Percentiles rank a stretch among this genome's conserved stretches.
These are phyloP conservation scores for Tuberolachnus salignus DNA, from an alignment of 2,888 invertebrate species.

Conservation along the genomic window DNA sequence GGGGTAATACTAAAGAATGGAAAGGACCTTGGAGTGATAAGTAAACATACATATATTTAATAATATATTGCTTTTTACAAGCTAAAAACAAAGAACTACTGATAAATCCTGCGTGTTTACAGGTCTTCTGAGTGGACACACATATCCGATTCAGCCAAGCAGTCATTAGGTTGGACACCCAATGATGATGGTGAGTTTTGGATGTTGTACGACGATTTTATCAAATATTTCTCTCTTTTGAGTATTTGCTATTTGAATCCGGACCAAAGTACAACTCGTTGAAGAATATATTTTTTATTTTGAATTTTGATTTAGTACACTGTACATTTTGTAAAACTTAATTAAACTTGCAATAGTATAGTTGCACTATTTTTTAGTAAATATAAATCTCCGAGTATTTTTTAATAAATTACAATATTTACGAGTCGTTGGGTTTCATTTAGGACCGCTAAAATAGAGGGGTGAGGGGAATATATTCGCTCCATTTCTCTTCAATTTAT, in stretches of 20 bases:
- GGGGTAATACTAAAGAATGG: constrained; percentile 96
- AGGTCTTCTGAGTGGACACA: constrained; percentile 91
- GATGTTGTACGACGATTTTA: constrained; percentile 93
- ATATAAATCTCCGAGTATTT: constrained; percentile 12
- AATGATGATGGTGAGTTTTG: constrained; percentile 97
- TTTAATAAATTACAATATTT: constrained; percentile 2
- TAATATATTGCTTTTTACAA: too few species aligned
- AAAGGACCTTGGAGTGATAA: constrained; percentile 92
- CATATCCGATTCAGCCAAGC: constrained; percentile 83
- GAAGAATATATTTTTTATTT: constrained; percentile 63
- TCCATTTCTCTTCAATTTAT: too few species aligned
- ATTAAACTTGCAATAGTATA: too few species aligned
- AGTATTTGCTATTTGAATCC: constrained; percentile 97
- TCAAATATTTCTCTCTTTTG: constrained; percentile 80
- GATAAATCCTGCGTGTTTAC: constrained; percentile 24
- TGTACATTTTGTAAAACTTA: constrained; percentile 22
- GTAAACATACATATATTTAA: constrained; percentile 63
- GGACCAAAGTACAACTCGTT: constrained; percentile 73
- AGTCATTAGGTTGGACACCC: constrained; percentile 84
- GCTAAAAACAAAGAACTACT: too few species aligned
- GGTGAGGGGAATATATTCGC: too few species aligned
- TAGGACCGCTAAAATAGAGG: too few species aligned
- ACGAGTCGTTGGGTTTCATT: too few species aligned
- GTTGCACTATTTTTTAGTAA: neutral
- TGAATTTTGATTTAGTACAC: neutral